phyloP scores from a whole-genome alignment of 1,140 invertebrate genomes.

The Drosophila auraria region DNA sequence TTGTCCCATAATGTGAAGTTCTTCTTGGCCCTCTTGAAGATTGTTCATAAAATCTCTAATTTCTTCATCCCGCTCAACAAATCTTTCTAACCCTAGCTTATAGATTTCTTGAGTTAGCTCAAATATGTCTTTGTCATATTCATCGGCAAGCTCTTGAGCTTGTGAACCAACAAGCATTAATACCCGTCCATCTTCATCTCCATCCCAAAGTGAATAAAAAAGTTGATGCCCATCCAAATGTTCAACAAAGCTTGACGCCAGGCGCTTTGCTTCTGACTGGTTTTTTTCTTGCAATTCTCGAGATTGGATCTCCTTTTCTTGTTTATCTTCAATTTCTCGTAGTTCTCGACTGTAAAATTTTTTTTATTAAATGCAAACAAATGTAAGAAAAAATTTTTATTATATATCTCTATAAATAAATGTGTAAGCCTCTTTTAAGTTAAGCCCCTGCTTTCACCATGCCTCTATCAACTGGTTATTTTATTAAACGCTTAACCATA shows the following conservation, averaged over 20 bases:
- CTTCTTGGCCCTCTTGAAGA: conserved; percentile 89
- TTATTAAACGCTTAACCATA: too few species aligned
- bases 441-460: too few species aligned
- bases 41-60: conserved; percentile 88
- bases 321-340: conserved; percentile 84
- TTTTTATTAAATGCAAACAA: not conserved
- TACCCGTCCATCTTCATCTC: conserved; percentile 90
- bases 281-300: conserved; percentile 81
- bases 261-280: conserved; percentile 82
- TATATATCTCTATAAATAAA: too few species aligned
- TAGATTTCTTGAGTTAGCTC: conserved; percentile 89
- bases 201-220: conserved; percentile 90
- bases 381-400: too few species aligned
- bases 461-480: too few species aligned
- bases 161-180: conserved; percentile 89
- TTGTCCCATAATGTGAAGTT: conserved; percentile 53
- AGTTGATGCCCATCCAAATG: conserved; percentile 90
- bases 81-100: conserved; percentile 89
- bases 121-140: conserved; percentile 87
- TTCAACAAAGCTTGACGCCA: conserved; percentile 89
- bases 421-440: too few species aligned
- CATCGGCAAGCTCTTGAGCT: conserved; percentile 85
- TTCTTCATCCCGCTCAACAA: conserved; percentile 88
- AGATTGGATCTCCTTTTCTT: conserved; percentile 86
- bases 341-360: conserved; percentile 59